Evolutionary conservation across 2,797 vertebrate genomes (phyloP).

Genomic region (Spea hammondii): DNA sequence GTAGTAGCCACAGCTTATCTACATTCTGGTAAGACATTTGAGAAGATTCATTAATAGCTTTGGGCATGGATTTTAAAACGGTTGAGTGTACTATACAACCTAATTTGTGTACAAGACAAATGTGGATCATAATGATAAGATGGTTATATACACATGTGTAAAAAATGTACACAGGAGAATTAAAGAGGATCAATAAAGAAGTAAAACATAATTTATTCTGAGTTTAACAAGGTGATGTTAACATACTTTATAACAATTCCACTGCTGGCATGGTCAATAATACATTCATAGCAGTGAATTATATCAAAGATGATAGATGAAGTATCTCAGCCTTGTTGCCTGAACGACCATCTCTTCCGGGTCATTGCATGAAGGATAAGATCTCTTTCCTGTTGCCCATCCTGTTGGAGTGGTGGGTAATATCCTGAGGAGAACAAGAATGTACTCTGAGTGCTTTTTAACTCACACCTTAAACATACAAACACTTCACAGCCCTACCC

Average conservation of each 20-base stretch:
- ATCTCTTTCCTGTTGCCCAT: background rate
- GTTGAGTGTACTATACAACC: no score
- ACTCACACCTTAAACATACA: background rate
- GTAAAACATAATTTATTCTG: conserved; percentile 5
- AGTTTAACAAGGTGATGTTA: background rate
- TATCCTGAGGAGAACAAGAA: background rate
- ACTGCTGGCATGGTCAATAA: background rate
- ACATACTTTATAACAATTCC: background rate
- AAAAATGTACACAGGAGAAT: no score
- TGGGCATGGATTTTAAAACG: no score
- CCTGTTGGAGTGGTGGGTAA: background rate
- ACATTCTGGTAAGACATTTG: no score
- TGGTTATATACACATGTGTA: no score
- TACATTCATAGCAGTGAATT: background rate
- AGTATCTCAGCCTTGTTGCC: background rate
- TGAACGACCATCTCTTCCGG: background rate
- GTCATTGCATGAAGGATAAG: background rate
- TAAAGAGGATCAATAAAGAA: background rate
- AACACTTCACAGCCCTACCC: background rate
- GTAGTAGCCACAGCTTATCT: no score
- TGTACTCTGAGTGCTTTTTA: background rate
- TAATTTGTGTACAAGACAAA: no score
- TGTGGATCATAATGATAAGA: no score
- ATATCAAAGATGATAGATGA: background rate
- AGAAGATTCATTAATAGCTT: no score